Percentiles rank a stretch among this genome's conserved stretches.
phyloP scores from a whole-genome alignment of 2,113 vertebrate genomes.

The Zapornia atra region DNA sequence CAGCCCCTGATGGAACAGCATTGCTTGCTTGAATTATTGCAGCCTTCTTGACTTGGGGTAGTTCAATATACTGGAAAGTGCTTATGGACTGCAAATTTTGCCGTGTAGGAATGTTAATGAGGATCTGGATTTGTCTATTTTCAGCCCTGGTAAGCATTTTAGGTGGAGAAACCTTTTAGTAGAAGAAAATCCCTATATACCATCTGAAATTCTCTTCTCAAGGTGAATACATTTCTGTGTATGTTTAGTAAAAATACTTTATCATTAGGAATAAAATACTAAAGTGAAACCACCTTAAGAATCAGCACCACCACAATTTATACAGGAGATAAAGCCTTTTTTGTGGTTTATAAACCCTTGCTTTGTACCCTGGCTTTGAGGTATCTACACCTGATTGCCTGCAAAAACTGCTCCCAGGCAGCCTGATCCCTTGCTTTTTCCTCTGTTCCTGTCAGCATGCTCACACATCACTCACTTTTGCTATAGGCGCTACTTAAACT shows the following conservation, averaged over 20 bases:
- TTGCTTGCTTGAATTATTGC: constrained; percentile 26
- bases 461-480: not conserved
- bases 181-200: not conserved
- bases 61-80: constrained; percentile 37
- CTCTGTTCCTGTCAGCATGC: accelerated
- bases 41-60: constrained; percentile 26
- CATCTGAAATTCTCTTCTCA: not conserved
- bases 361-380: not conserved
- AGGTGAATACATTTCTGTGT: not conserved
- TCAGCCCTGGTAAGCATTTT: constrained; percentile 1
- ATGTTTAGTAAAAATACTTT: not conserved
- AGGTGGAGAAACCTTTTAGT: not conserved
- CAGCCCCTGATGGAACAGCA: not conserved
- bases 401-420: not conserved
- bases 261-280: not conserved
- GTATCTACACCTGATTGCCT: not conserved
- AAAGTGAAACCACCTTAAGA: not conserved
- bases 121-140: constrained; percentile 23
- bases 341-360: not conserved
- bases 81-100: constrained; percentile 34
- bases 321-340: not conserved
- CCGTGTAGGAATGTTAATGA: constrained; percentile 28
- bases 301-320: not conserved
- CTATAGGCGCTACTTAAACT: not conserved
- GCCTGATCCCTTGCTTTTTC: not conserved